Percentiles rank a stretch among this genome's conserved stretches.
These are phyloP conservation scores for Trididemnum clinides DNA, from an alignment of 23 tunicate species.

Conservation along the genomic window DNA sequence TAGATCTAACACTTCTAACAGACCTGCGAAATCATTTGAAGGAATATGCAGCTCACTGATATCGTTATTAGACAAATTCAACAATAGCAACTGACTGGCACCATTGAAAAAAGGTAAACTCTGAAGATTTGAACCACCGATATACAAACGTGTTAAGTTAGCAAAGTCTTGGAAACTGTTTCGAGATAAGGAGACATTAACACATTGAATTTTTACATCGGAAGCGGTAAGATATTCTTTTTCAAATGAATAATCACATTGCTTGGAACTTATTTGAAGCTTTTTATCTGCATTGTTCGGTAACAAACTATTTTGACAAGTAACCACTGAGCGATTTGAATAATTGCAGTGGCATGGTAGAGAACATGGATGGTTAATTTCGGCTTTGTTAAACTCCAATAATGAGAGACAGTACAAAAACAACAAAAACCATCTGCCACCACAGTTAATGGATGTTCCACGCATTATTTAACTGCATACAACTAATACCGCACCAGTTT, in stretches of 20 bases:
- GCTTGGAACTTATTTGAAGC: no score
- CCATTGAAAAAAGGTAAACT: not conserved
- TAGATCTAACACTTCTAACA: conserved; percentile 4
- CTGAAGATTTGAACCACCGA: not conserved
- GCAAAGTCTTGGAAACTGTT: not conserved
- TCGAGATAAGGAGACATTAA: not conserved
- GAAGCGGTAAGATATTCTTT: not conserved
- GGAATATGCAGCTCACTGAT: not conserved
- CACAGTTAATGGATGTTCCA: no score
- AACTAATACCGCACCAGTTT: no score
- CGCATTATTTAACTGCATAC: no score
- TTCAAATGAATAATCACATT: not conserved
- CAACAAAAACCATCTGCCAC: no score
- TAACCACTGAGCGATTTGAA: no score
- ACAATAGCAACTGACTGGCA: not conserved
- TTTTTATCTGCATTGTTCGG: no score
- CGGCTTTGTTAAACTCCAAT: no score
- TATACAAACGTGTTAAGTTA: not conserved
- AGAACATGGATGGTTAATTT: no score
- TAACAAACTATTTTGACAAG: no score
- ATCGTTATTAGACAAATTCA: conserved; percentile 24
- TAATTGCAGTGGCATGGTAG: no score
- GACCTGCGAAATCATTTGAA: not conserved
- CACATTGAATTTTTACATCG: not conserved
- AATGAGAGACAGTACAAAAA: no score